Conservation (phyloP, 1,140 invertebrate species). For the Achroia grisella region DNA sequence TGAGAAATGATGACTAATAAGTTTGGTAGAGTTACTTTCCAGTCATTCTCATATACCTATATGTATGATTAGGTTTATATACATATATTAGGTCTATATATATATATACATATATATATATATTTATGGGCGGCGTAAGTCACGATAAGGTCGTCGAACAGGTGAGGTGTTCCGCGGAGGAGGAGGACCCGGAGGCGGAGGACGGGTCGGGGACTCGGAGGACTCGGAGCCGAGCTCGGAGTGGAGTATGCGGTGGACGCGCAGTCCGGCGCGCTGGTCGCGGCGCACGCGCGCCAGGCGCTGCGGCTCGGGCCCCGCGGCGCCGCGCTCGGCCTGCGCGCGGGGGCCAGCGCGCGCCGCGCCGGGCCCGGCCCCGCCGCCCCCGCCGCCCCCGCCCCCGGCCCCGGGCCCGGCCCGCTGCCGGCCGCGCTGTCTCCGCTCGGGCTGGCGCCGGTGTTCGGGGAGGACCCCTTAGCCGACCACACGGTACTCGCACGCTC, state of each 20-base stretch:
- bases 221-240: slow-evolving; percentile 15
- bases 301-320: slow-evolving; percentile 19
- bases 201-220: slow-evolving; percentile 1
- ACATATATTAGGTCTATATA: no score
- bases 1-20: no score
- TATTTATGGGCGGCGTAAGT: no score
- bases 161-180: not conserved
- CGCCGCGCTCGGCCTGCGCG: slow-evolving; percentile 14
- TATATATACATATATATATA: no score
- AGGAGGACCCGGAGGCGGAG: not conserved
- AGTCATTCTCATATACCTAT: no score
- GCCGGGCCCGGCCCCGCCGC: slow-evolving; percentile 4
- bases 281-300: slow-evolving; percentile 14
- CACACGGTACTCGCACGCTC: not conserved
- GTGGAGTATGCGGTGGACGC: slow-evolving; percentile 8
- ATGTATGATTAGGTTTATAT: no score
- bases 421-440: not conserved
- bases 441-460: not conserved
- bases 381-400: slow-evolving; percentile 5
- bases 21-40: no score
- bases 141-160: no score
- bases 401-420: no score
- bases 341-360: no score
- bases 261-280: slow-evolving; percentile 28
- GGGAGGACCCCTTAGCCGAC: not conserved